Conservation (phyloP, 2,113 vertebrate species). For the Falco punctatus region DNA sequence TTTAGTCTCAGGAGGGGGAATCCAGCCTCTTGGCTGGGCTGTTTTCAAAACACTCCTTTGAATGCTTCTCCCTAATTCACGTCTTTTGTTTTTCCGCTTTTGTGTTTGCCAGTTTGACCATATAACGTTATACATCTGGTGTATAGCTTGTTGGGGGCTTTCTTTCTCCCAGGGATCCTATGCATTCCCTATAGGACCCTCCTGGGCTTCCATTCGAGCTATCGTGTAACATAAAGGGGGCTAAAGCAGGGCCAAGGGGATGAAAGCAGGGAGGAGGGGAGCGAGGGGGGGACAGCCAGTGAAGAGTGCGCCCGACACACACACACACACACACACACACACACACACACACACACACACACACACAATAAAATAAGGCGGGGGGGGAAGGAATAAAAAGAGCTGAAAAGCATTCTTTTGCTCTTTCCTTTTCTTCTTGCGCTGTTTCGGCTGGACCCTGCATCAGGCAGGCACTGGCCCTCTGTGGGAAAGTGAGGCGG, state of each 20-base stretch:
- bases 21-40: slow-evolving; percentile 94
- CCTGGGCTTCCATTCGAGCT: slow-evolving; percentile 87
- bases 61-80: slow-evolving; percentile 97
- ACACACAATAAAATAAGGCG: slow-evolving; percentile 26
- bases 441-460: slow-evolving; percentile 76
- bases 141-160: slow-evolving; percentile 92
- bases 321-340: slow-evolving; percentile 18
- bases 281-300: slow-evolving; percentile 1
- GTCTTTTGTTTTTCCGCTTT: slow-evolving; percentile 95
- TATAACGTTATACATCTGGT: slow-evolving; percentile 99
- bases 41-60: slow-evolving; percentile 99
- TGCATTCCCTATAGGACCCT: slow-evolving; percentile 84
- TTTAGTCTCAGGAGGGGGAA: slow-evolving; percentile 91
- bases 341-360: slow-evolving; percentile 24
- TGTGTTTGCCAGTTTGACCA: slow-evolving; percentile 99
- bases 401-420: slow-evolving; percentile 85
- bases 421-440: slow-evolving; percentile 76
- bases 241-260: slow-evolving; percentile 79
- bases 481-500: slow-evolving; percentile 85
- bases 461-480: slow-evolving; percentile 75
- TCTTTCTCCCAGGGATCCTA: slow-evolving; percentile 87
- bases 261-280: slow-evolving; percentile 58
- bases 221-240: slow-evolving; percentile 91
- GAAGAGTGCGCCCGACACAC: slow-evolving; percentile 34
- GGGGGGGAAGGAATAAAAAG: slow-evolving; percentile 60